A percentile compares a stretch with the other conserved stretches of the same genome.
Conservation (phyloP, 2,888 invertebrate species). For the Acleris literana region DNA sequence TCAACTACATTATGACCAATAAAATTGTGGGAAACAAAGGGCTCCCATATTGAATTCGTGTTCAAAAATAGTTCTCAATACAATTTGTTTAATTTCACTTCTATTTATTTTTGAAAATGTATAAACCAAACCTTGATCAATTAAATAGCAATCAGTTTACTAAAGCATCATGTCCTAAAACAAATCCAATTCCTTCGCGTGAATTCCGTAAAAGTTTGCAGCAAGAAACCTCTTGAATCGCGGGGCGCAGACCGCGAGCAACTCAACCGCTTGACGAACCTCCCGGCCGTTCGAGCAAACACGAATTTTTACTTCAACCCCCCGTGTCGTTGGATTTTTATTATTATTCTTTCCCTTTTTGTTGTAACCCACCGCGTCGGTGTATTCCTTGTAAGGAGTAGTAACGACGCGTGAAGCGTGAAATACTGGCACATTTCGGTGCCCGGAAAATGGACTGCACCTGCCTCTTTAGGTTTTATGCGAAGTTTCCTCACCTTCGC, state of each 20-base stretch:
- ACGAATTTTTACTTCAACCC: slow-evolving; percentile 58
- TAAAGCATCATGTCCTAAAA: too few relatives aligned
- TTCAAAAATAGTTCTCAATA: too few relatives aligned
- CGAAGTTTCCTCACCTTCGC: slow-evolving; percentile 81
- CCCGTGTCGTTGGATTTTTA: slow-evolving; percentile 73
- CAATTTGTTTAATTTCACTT: too few relatives aligned
- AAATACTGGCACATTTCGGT: slow-evolving; percentile 79
- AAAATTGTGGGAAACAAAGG: too few relatives aligned
- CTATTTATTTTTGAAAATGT: too few relatives aligned
- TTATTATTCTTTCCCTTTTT: slow-evolving; percentile 75
- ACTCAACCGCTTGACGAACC: slow-evolving; percentile 48
- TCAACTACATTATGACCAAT: too few relatives aligned
- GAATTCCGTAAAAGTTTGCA: background rate
- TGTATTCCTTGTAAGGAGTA: slow-evolving; percentile 64
- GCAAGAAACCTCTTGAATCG: background rate
- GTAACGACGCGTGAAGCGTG: slow-evolving; percentile 78
- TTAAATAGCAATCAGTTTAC: too few relatives aligned
- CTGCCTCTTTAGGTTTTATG: slow-evolving; percentile 83
- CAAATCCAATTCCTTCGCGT: background rate
- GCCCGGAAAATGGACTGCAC: slow-evolving; percentile 81
- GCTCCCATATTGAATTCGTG: too few relatives aligned
- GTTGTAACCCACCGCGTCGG: slow-evolving; percentile 59
- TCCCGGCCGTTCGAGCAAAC: slow-evolving; percentile 51
- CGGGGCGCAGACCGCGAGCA: slow-evolving; percentile 15
- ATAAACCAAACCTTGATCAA: too few relatives aligned